phyloP scores from a whole-genome alignment of 1,140 invertebrate species.

The Elymnias hypermnestra region DNA sequence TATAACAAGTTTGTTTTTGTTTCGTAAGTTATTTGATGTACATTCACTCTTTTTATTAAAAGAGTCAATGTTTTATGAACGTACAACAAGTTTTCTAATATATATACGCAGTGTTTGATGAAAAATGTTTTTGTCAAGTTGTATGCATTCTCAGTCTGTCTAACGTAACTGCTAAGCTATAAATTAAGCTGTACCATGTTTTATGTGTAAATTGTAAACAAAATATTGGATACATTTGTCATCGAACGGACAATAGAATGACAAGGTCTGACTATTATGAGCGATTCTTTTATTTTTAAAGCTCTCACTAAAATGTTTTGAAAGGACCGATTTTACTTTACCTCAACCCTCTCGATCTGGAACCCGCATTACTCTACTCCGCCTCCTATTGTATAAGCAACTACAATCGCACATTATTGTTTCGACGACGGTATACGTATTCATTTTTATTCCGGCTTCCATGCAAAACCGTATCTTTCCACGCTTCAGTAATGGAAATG shows the following conservation, averaged over 20 bases:
- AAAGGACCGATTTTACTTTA: conserved; percentile 69
- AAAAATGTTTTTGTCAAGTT: too few species aligned
- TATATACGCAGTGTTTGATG: too few species aligned
- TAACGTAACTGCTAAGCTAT: too few species aligned
- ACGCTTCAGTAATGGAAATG: conserved; percentile 58
- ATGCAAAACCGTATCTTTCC: conserved; percentile 57
- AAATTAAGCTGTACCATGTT: too few species aligned
- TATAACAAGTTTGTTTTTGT: too few species aligned
- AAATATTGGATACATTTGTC: not conserved
- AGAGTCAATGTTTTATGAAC: too few species aligned
- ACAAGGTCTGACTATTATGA: conserved; percentile 10
- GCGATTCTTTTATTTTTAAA: conserved; percentile 54
- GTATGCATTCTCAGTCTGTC: too few species aligned
- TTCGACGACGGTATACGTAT: conserved; percentile 48
- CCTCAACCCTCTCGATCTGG: conserved; percentile 23
- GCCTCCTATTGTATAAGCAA: conserved; percentile 60
- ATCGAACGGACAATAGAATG: not conserved
- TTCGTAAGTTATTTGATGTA: too few species aligned
- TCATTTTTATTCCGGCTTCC: conserved; percentile 57
- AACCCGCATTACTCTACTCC: conserved; percentile 45
- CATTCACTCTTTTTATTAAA: too few species aligned
- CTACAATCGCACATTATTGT: conserved; percentile 72
- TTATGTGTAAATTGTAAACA: not conserved
- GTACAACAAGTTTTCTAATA: too few species aligned
- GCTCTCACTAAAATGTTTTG: conserved; percentile 67